Evolutionary conservation across 2,797 vertebrate genomes (phyloP), one percentile per base, ranked within the genome.

Genomic region (Euphonia xanthogaster): DNA sequence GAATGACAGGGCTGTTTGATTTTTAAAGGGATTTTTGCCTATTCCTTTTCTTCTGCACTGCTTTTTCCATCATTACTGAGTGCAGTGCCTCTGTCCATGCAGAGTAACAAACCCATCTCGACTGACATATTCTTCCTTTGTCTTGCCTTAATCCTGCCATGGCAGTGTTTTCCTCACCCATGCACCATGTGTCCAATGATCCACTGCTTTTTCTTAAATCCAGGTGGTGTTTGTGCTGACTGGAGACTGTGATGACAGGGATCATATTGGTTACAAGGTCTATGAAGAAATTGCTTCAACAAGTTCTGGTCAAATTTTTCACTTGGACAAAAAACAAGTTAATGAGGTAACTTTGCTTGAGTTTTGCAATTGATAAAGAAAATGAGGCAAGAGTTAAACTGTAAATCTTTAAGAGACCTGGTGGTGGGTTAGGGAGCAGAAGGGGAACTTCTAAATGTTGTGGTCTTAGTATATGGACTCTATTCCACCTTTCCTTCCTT

Each of bases 281-380:
- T 99, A 99, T 37, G 99, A 99, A 97, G 99, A 99, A 98, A 99
- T 99, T 23, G 99, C 99, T 54, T 99, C 99, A 33, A 99, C 99
- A 39, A 99, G 99, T 97, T 99, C 99, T 48, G 99, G 99, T 45
- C 99, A 99, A 96, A 98, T 99, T 79, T 99, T 99, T 96, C 99
- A 99, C 95, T 97, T 99, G 86, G 99, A 99, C 97, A 99, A 99
- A 97, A 99, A 99, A 67, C 99, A 99, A 97, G 99, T 99, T 91
- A 99, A 99, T 95, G 99, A 99, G 99, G 99, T 99, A 97, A 98
- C 96, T 92, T 80, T 24, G 13, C 60, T 60, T 16, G 33, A 62
- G n/a, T 61, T 83, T 58, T 84, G 22, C 50, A 60, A 19, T 55
- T 5, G 1, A 23, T 12, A 25, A 35, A 60, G 45, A 45, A 55